A percentile compares a stretch with the other conserved stretches of the same genome.
These are phyloP conservation scores for Oryzias dopingdopingensis DNA, from an alignment of 2,797 vertebrate species.

Conservation along the genomic window DNA sequence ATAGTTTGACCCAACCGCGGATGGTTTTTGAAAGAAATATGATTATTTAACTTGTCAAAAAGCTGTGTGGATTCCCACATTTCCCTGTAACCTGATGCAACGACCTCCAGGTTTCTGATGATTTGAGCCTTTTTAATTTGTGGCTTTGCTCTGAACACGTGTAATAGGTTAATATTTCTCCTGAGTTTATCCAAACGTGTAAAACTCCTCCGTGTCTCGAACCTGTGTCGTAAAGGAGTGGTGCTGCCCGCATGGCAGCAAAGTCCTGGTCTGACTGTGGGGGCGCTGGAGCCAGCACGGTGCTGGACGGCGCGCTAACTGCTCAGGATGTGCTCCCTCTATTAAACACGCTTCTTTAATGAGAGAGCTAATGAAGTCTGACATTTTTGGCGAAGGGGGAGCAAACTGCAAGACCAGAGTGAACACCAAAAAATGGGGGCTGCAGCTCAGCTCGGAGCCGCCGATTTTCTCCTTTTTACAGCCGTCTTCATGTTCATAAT, in stretches of 20 bases:
- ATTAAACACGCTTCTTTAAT: conserved; percentile 67
- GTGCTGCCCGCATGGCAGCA: conserved; percentile 14
- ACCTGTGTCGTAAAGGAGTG: conserved; percentile 34
- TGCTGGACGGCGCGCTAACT: background rate
- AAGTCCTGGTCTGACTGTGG: conserved; percentile 36
- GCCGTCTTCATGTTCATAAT: conserved; percentile 36
- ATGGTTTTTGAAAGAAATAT: conserved; percentile 55
- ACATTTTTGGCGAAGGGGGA: conserved; percentile 71
- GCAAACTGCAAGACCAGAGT: conserved; percentile 38
- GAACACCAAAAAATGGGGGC: conserved; percentile 46
- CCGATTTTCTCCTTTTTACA: conserved; percentile 36
- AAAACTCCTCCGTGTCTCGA: conserved; percentile 32
- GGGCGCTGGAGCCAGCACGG: conserved; percentile 5
- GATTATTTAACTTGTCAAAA: conserved; percentile 67
- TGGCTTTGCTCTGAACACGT: conserved; percentile 20
- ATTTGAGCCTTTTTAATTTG: conserved; percentile 33
- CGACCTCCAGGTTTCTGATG: conserved; percentile 33
- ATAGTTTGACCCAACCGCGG: conserved; percentile 44
- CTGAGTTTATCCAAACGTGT: conserved; percentile 35
- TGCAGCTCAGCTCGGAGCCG: conserved; percentile 19
- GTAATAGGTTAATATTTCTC: conserved; percentile 38
- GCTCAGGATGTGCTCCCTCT: conserved; percentile 21
- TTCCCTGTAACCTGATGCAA: conserved; percentile 44
- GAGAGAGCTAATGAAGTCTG: conserved; percentile 69
- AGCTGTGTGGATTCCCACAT: conserved; percentile 52